Evolutionary conservation across 1,140 invertebrate species (phyloP).

Genomic region (Lasioglossum albipes): DNA sequence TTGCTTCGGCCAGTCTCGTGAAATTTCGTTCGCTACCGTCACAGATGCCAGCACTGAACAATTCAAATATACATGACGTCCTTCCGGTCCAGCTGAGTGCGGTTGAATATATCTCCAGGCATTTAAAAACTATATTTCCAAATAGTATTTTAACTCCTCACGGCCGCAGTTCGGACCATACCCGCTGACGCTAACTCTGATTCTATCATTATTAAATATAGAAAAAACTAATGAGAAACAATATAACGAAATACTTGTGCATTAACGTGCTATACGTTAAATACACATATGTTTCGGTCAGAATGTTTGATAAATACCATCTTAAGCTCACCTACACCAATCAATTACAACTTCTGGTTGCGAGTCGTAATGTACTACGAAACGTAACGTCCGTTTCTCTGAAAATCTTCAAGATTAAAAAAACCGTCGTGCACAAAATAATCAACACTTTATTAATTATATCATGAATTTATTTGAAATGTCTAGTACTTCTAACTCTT

Average conservation of each 20-base stretch:
- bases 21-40: slow-evolving; percentile 46
- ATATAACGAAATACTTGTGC: too few relatives aligned
- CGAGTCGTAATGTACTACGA: too few relatives aligned
- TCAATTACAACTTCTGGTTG: too few relatives aligned
- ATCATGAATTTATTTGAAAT: slow-evolving; percentile 78
- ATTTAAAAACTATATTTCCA: slow-evolving; percentile 13
- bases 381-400: too few relatives aligned
- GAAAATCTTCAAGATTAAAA: too few relatives aligned
- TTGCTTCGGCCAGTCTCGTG: slow-evolving; percentile 59
- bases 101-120: not conserved
- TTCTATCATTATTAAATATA: not conserved
- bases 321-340: too few relatives aligned
- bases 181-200: not conserved
- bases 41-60: slow-evolving; percentile 32
- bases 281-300: not conserved
- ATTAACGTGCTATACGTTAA: not conserved
- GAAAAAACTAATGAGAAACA: not conserved
- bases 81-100: slow-evolving; percentile 48
- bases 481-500: slow-evolving; percentile 74
- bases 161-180: not conserved
- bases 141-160: not conserved
- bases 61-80: slow-evolving; percentile 48
- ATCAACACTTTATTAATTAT: slow-evolving; percentile 62
- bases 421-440: slow-evolving; percentile 1
- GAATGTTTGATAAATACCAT: too few relatives aligned